Percentiles rank a stretch among this genome's conserved stretches.
phyloP scores from a whole-genome alignment of 64 coral and sea anemone genomes.

The Trachythela sp. region DNA sequence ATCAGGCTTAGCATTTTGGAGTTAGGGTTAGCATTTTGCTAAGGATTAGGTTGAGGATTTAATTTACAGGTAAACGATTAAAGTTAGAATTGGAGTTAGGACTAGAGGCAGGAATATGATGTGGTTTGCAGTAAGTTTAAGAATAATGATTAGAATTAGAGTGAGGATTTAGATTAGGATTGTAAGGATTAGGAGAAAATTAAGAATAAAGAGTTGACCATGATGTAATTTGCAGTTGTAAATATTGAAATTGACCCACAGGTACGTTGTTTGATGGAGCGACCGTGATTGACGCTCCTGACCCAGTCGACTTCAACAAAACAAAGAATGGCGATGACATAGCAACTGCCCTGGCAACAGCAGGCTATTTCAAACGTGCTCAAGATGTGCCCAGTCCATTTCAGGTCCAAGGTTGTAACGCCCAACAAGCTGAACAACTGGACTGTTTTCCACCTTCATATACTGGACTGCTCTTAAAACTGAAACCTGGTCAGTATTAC shows the following conservation, averaged over 20 bases:
- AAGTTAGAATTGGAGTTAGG: too few relatives aligned
- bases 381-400: background rate
- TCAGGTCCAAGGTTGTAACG: background rate
- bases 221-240: too few relatives aligned
- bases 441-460: background rate
- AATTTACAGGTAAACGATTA: too few relatives aligned
- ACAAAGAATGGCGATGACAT: background rate
- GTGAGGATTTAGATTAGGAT: too few relatives aligned
- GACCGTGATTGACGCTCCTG: background rate
- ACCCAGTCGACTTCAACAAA: background rate
- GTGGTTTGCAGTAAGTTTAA: too few relatives aligned
- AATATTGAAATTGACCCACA: background rate
- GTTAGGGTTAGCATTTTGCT: too few relatives aligned
- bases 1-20: too few relatives aligned
- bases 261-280: background rate
- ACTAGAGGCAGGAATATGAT: too few relatives aligned
- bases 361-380: background rate
- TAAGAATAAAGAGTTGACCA: too few relatives aligned
- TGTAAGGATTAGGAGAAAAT: too few relatives aligned
- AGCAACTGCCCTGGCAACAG: background rate
- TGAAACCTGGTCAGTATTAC: background rate
- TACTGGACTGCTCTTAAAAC: background rate
- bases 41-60: too few relatives aligned
- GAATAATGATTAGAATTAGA: too few relatives aligned
- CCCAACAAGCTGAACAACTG: background rate